Percentiles rank a stretch among this genome's conserved stretches.
These are phyloP conservation scores for Limnothrissa miodon DNA, from an alignment of 2,113 vertebrate genomes.

Conservation along the genomic window DNA sequence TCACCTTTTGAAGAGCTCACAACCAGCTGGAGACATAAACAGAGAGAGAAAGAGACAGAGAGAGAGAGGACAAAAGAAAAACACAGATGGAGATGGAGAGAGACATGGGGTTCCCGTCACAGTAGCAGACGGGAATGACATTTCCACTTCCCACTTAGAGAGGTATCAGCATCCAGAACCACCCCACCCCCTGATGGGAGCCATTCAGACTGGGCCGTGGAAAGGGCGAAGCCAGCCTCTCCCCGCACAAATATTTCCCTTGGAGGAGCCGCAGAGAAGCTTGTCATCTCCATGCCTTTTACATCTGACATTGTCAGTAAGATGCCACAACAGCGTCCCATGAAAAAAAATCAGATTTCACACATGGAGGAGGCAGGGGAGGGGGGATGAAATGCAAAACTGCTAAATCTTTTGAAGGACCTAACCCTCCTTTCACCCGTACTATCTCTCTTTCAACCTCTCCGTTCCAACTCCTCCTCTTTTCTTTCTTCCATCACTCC, in stretches of 20 bases:
- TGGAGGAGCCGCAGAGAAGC: not conserved
- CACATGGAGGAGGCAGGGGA: not conserved
- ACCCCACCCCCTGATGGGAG: not conserved
- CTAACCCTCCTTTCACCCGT: not conserved
- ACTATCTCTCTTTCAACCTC: not conserved
- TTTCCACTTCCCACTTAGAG: conserved; percentile 4
- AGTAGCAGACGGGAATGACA: not conserved
- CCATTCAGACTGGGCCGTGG: not conserved
- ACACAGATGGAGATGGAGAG: not conserved
- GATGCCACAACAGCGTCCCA: conserved; percentile 16
- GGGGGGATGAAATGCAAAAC: conserved; percentile 35
- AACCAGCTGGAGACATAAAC: not conserved
- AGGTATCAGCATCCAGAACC: not conserved
- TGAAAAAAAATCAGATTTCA: conserved; percentile 18
- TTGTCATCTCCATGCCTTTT: not conserved
- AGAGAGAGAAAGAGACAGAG: not conserved
- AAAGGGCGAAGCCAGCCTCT: not conserved
- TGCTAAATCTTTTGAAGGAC: conserved; percentile 36
- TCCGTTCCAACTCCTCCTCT: too few relatives aligned
- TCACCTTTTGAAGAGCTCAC: not conserved
- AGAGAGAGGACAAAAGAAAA: not conserved
- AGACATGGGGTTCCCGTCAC: not conserved
- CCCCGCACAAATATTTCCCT: not conserved
- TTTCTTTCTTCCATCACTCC: not conserved
- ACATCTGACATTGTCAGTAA: conserved; percentile 17